Evolutionary conservation across 1,140 invertebrate species (phyloP), one percentile per base, ranked within the genome.

Genomic region (Pomacea maculata): DNA sequence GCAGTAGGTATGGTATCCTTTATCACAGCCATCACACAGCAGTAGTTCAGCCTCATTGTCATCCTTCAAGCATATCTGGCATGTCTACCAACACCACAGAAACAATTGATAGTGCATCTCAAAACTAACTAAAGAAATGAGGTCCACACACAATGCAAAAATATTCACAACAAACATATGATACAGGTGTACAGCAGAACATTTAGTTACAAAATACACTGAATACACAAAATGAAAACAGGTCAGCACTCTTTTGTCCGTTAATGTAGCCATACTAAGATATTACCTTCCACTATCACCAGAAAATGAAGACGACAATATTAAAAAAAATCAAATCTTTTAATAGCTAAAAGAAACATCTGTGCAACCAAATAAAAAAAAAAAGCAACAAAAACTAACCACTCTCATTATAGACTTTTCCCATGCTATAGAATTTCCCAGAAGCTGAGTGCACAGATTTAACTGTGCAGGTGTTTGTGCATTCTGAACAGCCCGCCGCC

Each of bases 331-430:
- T 15, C 25, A 80, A 19, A 19, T 21, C 15, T 21, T 15, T 25
- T 7, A 45, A 65, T 17, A 75, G n/a, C 55, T 14, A 80, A 45
- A 68, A 34, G 63, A 61, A 61, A 75, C 0, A n/a, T 6, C 5
- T 15, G 54, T 12, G 54, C 54, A 34, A 52, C 34, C 45, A 11
- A 75, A 19, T n/a, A 15, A 7, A n/a, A 75, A 55, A 75, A 52
- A 52, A 45, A 45, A 45, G 34, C 34, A 45, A 45, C 34, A 45
- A 45, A 17, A 65, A 91, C 96, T 95, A 94, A 98, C 96, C 93
- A 97, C 97, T 94, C 98, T 98, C 97, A 99, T 99, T 87, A 98
- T 97, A 92, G 96, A 98, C 92, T 98, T 99, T 92, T 99, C 97
- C 97, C 97, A 99, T 52, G 97, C 97, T 86, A 99, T 97, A 87